These are phyloP conservation scores for Hypomecis punctinalis DNA, from an alignment of 2,888 invertebrate genomes.

Conservation along the genomic window DNA sequence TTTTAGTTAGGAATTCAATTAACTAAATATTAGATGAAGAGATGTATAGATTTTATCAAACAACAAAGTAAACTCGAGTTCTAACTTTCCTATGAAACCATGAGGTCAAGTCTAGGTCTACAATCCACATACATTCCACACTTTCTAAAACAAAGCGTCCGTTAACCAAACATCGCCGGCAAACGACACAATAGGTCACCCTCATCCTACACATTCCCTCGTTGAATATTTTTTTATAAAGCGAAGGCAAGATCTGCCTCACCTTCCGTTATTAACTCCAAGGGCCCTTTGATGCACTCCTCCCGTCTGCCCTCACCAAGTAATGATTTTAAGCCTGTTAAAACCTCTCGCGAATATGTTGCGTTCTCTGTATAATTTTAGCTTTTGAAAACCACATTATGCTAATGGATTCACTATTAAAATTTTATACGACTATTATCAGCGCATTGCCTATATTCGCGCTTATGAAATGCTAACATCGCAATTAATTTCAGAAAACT, in stretches of 20 bases:
- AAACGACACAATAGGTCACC: slow-evolving; percentile 59
- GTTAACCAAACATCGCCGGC: slow-evolving; percentile 64
- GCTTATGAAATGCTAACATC: slow-evolving; percentile 1
- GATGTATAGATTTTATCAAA: too few species aligned
- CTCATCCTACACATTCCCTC: slow-evolving; percentile 48
- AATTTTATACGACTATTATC: slow-evolving; percentile 33
- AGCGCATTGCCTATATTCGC: slow-evolving; percentile 24
- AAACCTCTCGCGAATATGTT: slow-evolving; percentile 47
- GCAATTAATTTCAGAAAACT: neutral
- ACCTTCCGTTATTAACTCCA: slow-evolving; percentile 80
- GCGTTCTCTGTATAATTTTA: slow-evolving; percentile 52
- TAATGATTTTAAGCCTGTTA: slow-evolving; percentile 78
- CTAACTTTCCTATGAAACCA: neutral
- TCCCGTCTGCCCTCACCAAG: slow-evolving; percentile 59
- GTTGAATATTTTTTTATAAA: slow-evolving; percentile 66
- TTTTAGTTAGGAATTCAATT: too few species aligned
- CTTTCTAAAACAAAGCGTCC: slow-evolving; percentile 46
- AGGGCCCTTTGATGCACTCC: slow-evolving; percentile 75
- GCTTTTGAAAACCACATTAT: slow-evolving; percentile 35
- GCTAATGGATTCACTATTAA: slow-evolving; percentile 41
- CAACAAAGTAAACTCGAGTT: too few species aligned
- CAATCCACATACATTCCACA: slow-evolving; percentile 21
- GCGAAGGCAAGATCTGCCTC: slow-evolving; percentile 71
- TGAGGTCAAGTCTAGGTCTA: slow-evolving; percentile 1
- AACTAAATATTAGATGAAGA: too few species aligned